Evolutionary conservation across 2,797 vertebrate species (phyloP).

Genomic region (Epinephelus coioides): DNA sequence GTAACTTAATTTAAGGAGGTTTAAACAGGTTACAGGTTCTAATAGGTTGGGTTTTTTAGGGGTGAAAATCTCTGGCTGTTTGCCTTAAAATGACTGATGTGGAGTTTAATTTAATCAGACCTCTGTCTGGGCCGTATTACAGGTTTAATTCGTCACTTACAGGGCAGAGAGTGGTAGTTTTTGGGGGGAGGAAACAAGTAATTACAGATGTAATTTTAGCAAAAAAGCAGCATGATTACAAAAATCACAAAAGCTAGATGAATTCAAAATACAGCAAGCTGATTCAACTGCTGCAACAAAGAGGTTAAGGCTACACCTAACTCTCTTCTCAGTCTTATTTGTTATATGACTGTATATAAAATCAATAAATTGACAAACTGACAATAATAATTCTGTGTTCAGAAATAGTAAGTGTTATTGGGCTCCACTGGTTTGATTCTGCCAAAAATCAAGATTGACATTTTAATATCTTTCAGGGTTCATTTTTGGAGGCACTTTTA

Average conservation of each 20-base stretch:
- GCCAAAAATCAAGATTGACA: background rate
- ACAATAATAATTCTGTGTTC: background rate
- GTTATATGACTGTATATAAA: background rate
- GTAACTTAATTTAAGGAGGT: background rate
- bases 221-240: background rate
- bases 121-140: background rate
- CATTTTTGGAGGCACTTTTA: background rate
- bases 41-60: background rate
- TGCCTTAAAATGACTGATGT: background rate
- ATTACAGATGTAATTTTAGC: background rate
- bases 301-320: background rate
- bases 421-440: background rate
- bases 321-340: background rate
- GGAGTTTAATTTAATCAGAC: background rate
- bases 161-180: background rate
- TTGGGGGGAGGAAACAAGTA: background rate
- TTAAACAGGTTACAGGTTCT: background rate
- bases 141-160: background rate
- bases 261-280: background rate
- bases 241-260: background rate
- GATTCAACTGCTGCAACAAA: background rate
- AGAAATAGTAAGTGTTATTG: background rate
- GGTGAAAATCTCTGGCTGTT: background rate
- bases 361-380: background rate
- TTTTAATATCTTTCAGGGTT: background rate